phyloP scores from a whole-genome alignment of 2,888 invertebrate species.

The Branchellion lobata region DNA sequence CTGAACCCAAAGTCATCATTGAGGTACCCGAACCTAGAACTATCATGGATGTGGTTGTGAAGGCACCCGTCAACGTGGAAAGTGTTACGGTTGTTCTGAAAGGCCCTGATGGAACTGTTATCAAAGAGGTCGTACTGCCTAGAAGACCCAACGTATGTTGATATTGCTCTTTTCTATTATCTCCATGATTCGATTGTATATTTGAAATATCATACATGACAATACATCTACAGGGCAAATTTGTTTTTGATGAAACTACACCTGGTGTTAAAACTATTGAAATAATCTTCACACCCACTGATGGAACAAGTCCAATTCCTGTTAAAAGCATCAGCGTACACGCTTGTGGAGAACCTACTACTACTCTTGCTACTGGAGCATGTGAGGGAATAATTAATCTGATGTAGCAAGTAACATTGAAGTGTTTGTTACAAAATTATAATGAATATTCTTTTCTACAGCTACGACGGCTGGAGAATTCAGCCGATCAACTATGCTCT shows the following conservation, averaged over 20 bases:
- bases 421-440: too few relatives aligned
- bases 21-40: not conserved
- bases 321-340: not conserved
- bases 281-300: not conserved
- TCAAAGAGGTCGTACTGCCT: not conserved
- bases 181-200: not conserved
- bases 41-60: not conserved
- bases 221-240: not conserved
- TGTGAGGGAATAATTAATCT: too few relatives aligned
- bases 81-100: not conserved
- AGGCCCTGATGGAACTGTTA: not conserved
- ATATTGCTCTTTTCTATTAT: not conserved
- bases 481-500: too few relatives aligned
- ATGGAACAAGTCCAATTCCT: not conserved
- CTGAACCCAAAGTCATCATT: not conserved
- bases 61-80: not conserved
- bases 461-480: too few relatives aligned
- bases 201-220: not conserved
- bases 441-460: too few relatives aligned
- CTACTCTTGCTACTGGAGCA: not conserved
- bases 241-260: not conserved
- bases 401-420: too few relatives aligned
- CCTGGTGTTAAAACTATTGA: not conserved
- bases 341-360: not conserved
- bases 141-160: not conserved